A percentile compares a stretch with the other conserved stretches of the same genome.
Evolutionary conservation across 2,888 invertebrate genomes (phyloP).

Genomic region (Hypomecis punctinalis): DNA sequence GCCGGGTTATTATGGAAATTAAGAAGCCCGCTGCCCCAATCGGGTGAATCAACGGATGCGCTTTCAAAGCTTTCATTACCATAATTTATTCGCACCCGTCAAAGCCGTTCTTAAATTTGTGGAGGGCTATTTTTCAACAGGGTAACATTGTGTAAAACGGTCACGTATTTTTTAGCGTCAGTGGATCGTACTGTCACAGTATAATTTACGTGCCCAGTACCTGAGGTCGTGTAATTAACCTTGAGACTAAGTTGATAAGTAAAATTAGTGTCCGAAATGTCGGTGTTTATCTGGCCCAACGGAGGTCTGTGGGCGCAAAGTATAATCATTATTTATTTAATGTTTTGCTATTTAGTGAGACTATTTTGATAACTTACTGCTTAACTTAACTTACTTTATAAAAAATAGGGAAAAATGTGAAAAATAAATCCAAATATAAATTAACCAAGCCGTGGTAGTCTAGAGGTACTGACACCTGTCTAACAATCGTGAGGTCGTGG

Average conservation of each 20-base stretch:
- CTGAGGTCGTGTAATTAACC: constrained; percentile 24
- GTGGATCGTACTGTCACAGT: constrained; percentile 53
- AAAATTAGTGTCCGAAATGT: neutral
- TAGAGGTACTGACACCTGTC: too few species aligned
- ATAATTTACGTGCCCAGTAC: constrained; percentile 19
- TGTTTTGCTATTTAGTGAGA: too few species aligned
- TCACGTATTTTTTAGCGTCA: constrained; percentile 82
- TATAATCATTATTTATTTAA: too few species aligned
- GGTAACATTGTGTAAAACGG: constrained; percentile 75
- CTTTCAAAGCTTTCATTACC: constrained; percentile 81
- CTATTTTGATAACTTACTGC: too few species aligned
- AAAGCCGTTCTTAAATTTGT: constrained; percentile 80
- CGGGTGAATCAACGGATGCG: constrained; percentile 77
- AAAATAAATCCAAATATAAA: too few species aligned
- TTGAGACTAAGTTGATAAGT: neutral
- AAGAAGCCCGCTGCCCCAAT: constrained; percentile 63
- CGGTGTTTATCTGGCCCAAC: too few species aligned
- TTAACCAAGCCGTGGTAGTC: too few species aligned
- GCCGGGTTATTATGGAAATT: constrained; percentile 75
- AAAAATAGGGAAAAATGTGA: too few species aligned
- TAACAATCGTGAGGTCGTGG: too few species aligned
- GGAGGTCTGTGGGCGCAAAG: too few species aligned
- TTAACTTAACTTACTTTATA: too few species aligned
- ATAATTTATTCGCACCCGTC: constrained; percentile 83
- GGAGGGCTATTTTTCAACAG: constrained; percentile 76